Base-by-base conservation (phyloP, 2,888 invertebrate species). In the Asteroscopus sphinx region DNA sequence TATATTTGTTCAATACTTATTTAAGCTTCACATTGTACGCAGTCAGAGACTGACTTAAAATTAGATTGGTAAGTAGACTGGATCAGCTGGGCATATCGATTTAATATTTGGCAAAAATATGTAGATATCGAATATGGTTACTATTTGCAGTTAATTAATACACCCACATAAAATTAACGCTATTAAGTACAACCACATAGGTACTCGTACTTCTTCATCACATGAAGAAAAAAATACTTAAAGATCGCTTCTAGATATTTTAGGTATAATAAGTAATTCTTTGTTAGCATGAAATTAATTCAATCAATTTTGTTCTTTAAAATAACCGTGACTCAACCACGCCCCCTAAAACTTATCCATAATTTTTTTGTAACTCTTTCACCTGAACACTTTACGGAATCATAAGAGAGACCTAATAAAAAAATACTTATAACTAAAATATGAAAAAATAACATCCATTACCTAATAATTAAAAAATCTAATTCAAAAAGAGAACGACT, bases 401-500 rank as follows among this genome's bases (percentile, higher is more conserved):
- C 0, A 17, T 1, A 11, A 16, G 4, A 37, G 7, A n/a, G 28
- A 8, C 9, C 8, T 15, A 6, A 3, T 15, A 15, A 13, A 13
- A 41, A 26, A 41, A 28, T 17, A 21, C 2, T 4, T 9, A 13
- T 6, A 45, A 26, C 26, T 3, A 26, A 35, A 42, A 9, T 2
- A 11, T 3, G 8, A 15, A 47, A 36, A 32, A 32, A 26, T 13
- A 3, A 37, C 0, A 15, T 0, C n/a, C 5, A 16, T 3, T n/a
- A n/a, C n/a, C n/a, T n/a, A 13, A 33, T 4, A 8, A 42, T 33
- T 48, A 54, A 48, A 42, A 16, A 2, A 3, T 11, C 0, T 25
- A 40, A 47, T 47, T 59, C 11, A 15, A 41, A 56, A 66, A 32
- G 6, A 12, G 40, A 36, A 58, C 21, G 15, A 13, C 90, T 85